Base-by-base conservation (phyloP, 2,113 vertebrate species). In the Cyprinodon variegatus region DNA sequence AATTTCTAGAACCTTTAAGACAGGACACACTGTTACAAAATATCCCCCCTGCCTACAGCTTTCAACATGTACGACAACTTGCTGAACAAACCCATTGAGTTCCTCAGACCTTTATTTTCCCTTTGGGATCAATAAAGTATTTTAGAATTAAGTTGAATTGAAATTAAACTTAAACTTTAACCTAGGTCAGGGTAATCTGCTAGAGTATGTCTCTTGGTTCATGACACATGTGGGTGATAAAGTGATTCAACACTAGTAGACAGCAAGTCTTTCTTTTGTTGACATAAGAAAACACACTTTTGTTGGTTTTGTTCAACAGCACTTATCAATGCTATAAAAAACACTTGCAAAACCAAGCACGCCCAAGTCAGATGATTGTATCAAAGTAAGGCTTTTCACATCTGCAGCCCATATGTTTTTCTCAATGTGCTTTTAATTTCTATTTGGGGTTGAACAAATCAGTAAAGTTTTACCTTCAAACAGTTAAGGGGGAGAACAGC, bases 381-480 rank as follows among this genome's bases (percentile, higher is more conserved):
- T n/a, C 9, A 4, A 17, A 45, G 1, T 68, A 57, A 61, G 4
- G 11, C 3, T 46, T 29, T 36, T 66, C 41, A 66, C 13, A 29
- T 7, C 0, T 46, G 43, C 5, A 15, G 20, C 17, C 3, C 13
- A 68, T 7, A 37, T 48, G 3, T 50, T 15, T 48, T 15, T 48
- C n/a, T 36, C 1, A 68, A 38, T 68, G 65, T 38, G 29, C 6
- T 50, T 13, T 8, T 36, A 37, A 67, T 48, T 14, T 14, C 36
- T 10, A 17, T 57, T 74, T 50, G 39, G 68, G 63, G 80, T 74
- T 17, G 81, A 83, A 84, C 87, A 3, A 83, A 81, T 84, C 67
- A 64, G 73, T 80, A 68, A 79, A 48, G 79, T 68, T 84, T 83
- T 75, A 62, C 67, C 65, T 79, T 74, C 39, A 82, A 86, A 82